Base-by-base conservation (phyloP, 1,140 invertebrate genomes). In the Conus betulinus region DNA sequence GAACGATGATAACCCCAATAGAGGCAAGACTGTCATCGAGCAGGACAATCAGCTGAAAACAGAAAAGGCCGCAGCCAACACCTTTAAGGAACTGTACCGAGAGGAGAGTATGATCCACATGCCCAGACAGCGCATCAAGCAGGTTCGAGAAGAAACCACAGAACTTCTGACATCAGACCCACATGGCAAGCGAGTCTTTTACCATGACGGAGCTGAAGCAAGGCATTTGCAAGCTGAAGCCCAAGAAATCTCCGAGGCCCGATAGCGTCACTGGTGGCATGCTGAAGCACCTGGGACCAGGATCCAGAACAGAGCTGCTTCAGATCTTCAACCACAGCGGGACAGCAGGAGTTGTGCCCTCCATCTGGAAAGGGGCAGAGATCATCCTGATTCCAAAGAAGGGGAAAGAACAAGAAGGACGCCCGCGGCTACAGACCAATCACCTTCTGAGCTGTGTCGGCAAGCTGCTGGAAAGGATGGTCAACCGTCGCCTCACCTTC, bases 241-340 rank as follows among this genome's bases (percentile, higher is more conserved):
- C 51, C 79, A 88, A 88, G 76, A 88, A 90, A 82, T 76, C 88
- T 11, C 84, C 88, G 39, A 87, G 89, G 5, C 10, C 88, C 20
- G 88, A 90, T 60, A 81, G 79, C 52, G 85, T 89, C 51, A 89
- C 84, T 25, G 76, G 85, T 53, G 88, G 89, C 60, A 88, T 90
- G 81, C 88, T 89, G 39, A 39, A 39, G 39, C 39, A 39, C 39
- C 39, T 39, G 39, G 39, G 39, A 39, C 39, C 39, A 39, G 39
- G 0, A 39, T 39, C 39, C 39, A 39, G 39, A 39, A 39, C 39
- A 39, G 39, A 1, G 39, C 39, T 39, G 39, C 39, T 39, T 39
- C 39, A 39, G 39, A 39, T 39, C 39, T 39, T 39, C 39, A 39
- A 39, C 39, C 39, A 39, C 39, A 39, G 39, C 39, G 0, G 39